Base-by-base conservation (phyloP, 2,113 vertebrate species). In the Verasper variegatus region DNA sequence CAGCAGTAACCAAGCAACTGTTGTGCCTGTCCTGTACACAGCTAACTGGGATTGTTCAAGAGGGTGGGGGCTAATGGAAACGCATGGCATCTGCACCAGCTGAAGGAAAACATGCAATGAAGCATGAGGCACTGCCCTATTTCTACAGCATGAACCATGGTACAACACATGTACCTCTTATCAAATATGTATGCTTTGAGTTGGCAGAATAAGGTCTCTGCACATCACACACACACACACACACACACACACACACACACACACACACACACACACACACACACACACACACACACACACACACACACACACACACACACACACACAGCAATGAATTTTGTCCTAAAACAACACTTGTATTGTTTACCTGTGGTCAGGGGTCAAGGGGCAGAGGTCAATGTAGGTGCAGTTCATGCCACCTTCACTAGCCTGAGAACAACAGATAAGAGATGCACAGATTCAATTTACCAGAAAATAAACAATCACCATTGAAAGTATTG, bases 361-460 rank as follows among this genome's bases (percentile, higher is more conserved):
- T 27, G 1, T 24, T 83, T 93, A 96, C 95, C 94, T 93, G 55
- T 42, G 51, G 2, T 85, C 85, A 52, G 84, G 23, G 1, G 35
- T 63, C 7, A 71, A 15, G 20, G 66, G 74, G 82, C 83, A 89
- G 76, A 91, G 86, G 80, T 95, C 94, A 73, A 94, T 85, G 80
- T 92, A 93, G 72, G 81, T 89, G 80, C 80, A 91, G 60, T 82
- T 88, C 60, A 84, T 74, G 40, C 73, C 42, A 5, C 69, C 86
- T 85, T 96, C 95, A 91, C 89, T 95, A 31, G 94, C 91, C 98
- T 97, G 86, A 47, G 68, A 66, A 81, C 1, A 76, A 5, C 17
- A 65, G 57, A 80, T 1, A 73, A 58, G 0, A 78, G 45, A 18
- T 49, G 14, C 15, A 49, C 45, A 6, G 45, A 49, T 42, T 42